Evolutionary conservation across 2,797 vertebrate species (phyloP).

Genomic region (Chaunax sp.): DNA sequence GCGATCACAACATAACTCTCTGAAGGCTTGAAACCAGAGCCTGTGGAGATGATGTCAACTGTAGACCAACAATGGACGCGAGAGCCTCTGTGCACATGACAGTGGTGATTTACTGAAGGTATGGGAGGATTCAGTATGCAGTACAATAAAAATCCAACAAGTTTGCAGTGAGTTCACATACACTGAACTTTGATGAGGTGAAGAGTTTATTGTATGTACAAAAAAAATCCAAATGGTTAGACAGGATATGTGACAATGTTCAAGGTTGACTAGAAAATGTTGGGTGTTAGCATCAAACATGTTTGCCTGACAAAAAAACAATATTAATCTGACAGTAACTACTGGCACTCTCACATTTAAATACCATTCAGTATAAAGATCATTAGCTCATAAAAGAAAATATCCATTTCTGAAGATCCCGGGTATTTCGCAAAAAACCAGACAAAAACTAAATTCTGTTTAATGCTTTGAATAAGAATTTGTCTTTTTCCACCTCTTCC

Average conservation of each 20-base stretch:
- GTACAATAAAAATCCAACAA: conserved; percentile 28
- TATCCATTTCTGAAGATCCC: not conserved
- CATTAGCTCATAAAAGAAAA: not conserved
- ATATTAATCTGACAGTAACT: not conserved
- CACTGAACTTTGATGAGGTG: conserved; percentile 23
- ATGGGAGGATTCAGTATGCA: conserved; percentile 14
- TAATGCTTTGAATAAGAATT: not conserved
- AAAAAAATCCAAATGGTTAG: conserved; percentile 9
- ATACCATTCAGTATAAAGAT: conserved; percentile 6
- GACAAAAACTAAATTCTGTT: too few species aligned
- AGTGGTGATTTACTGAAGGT: conserved; percentile 35
- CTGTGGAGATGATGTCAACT: conserved; percentile 45
- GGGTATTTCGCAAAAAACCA: too few species aligned
- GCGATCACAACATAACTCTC: conserved; percentile 24
- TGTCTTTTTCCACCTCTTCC: not conserved
- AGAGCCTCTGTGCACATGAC: conserved; percentile 27
- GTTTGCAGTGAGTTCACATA: conserved; percentile 20
- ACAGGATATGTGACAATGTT: not conserved
- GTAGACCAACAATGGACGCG: conserved; percentile 16
- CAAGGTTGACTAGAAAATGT: not conserved
- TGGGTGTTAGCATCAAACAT: not conserved
- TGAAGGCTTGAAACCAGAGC: conserved; percentile 46
- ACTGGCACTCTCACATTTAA: conserved; percentile 6
- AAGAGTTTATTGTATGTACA: conserved; percentile 23
- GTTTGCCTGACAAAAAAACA: conserved; percentile 6